These are phyloP conservation scores for Callithrix jacchus DNA, from an alignment of 2,113 vertebrate species.

Conservation along the genomic window DNA sequence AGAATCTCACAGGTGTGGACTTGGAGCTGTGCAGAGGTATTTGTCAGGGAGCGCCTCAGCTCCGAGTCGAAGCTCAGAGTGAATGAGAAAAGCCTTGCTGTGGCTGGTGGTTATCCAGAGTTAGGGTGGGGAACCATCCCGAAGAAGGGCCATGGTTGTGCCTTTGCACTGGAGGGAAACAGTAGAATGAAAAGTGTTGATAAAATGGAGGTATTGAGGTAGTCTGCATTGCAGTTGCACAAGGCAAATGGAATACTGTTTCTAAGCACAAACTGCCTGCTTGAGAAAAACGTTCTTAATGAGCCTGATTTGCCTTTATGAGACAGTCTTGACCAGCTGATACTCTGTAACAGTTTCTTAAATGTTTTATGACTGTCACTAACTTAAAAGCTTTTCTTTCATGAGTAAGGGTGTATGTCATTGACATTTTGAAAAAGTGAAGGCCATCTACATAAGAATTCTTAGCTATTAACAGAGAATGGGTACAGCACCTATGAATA, in stretches of 20 bases:
- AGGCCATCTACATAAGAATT: background rate
- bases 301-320: background rate
- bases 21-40: background rate
- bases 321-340: background rate
- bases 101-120: background rate
- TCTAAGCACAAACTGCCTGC: background rate
- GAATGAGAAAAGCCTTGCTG: background rate
- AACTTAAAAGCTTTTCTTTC: background rate
- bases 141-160: background rate
- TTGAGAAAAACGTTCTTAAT: background rate
- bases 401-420: background rate
- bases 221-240: background rate
- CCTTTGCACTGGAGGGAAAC: background rate
- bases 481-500: background rate
- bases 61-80: background rate
- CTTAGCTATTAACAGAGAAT: background rate
- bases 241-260: background rate
- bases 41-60: background rate
- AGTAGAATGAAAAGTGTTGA: background rate
- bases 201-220: background rate
- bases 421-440: conserved; percentile 18
- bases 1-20: background rate
- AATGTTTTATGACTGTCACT: background rate
- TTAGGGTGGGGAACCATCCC: background rate
- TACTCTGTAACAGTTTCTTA: background rate